Conservation (phyloP, 2,113 vertebrate species). For the Etheostoma cragini region DNA sequence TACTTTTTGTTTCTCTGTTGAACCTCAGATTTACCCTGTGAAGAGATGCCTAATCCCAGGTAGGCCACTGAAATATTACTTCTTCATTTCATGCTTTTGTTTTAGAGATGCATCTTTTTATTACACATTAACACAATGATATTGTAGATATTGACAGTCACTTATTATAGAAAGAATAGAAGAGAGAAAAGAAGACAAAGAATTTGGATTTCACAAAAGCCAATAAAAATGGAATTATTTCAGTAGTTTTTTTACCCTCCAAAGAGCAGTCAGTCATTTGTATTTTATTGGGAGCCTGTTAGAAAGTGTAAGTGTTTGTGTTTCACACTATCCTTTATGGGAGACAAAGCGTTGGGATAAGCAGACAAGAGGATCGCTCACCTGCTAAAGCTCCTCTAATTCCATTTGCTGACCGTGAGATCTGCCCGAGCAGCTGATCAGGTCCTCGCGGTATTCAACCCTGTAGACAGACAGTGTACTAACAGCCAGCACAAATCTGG, state of each 20-base stretch:
- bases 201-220: background rate
- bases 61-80: slow-evolving; percentile 19
- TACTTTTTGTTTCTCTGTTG: background rate
- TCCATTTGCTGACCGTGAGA: slow-evolving; percentile 58
- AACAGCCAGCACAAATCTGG: background rate
- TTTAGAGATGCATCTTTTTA: background rate
- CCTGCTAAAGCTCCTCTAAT: slow-evolving; percentile 69
- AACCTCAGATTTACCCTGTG: slow-evolving; percentile 4
- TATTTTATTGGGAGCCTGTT: background rate
- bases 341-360: slow-evolving; percentile 9
- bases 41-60: slow-evolving; percentile 58
- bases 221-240: slow-evolving; percentile 1
- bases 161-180: background rate
- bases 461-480: background rate
- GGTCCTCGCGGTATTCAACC: slow-evolving; percentile 27
- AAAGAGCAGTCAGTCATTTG: background rate
- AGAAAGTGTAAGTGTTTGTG: slow-evolving; percentile 46
- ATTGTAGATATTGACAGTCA: background rate
- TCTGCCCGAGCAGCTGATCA: slow-evolving; percentile 60
- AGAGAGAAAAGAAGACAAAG: background rate
- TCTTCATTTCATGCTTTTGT: background rate
- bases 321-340: slow-evolving; percentile 22
- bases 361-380: slow-evolving; percentile 33
- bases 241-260: background rate
- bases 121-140: background rate